Evolutionary conservation across 37 sponge, comb jelly and placozoan genomes (phyloP).

Genomic region (Theonella swinhoei): DNA sequence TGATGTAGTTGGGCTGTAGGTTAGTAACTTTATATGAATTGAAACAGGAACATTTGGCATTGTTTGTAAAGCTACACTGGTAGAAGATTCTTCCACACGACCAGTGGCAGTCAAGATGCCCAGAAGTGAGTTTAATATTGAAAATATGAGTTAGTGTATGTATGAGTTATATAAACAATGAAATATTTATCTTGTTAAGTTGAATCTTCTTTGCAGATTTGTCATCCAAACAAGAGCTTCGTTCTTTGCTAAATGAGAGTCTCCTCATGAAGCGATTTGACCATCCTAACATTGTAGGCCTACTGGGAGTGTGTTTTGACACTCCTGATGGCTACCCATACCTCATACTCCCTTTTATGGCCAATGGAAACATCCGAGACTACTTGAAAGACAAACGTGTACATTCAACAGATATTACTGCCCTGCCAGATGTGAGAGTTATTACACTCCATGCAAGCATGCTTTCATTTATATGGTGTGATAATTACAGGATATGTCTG

Average conservation of each 20-base stretch:
- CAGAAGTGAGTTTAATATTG: neutral
- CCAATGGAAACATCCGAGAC: conserved; percentile 25
- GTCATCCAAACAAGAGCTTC: neutral
- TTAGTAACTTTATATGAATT: neutral
- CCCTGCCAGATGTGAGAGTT: conserved; percentile 22
- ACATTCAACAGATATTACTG: neutral
- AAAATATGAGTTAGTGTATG: too few relatives aligned
- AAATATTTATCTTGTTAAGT: too few relatives aligned
- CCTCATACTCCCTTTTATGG: conserved; percentile 37
- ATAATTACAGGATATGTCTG: neutral
- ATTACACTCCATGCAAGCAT: neutral
- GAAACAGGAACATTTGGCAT: neutral
- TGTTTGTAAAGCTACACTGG: neutral
- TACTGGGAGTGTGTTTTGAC: conserved; percentile 32
- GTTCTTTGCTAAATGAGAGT: conserved; percentile 15
- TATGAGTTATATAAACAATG: too few relatives aligned
- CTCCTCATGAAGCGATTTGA: conserved; percentile 18
- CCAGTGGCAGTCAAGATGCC: neutral
- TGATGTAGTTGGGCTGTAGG: too few relatives aligned
- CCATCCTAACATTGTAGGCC: conserved; percentile 29
- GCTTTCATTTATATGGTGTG: neutral
- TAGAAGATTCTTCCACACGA: neutral
- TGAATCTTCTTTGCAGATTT: neutral
- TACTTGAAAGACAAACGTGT: conserved; percentile 12
- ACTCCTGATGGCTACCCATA: conserved; percentile 28